Evolutionary conservation across 2,888 invertebrate species (phyloP).

Genomic region (Rhorus exstirpatorius): DNA sequence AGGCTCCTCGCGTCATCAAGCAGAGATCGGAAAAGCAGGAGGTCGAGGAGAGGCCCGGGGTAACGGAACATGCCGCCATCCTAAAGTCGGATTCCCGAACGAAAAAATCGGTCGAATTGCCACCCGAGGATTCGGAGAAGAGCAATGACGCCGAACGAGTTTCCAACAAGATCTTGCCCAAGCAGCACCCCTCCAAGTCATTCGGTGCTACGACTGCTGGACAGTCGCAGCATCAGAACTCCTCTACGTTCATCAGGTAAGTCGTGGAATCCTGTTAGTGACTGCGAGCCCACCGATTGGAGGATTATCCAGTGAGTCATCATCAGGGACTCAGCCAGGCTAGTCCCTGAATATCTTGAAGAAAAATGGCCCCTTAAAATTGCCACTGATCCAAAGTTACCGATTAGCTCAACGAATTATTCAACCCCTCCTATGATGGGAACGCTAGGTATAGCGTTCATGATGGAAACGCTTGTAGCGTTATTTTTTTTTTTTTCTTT

Average conservation of each 20-base stretch:
- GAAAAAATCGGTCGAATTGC: conserved; percentile 60
- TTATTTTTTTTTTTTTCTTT: too few relatives aligned
- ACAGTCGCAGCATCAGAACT: conserved; percentile 76
- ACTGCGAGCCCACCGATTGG: background rate
- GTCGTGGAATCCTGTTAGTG: background rate
- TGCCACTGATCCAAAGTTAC: too few relatives aligned
- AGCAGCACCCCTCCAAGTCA: conserved; percentile 77
- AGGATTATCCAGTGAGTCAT: too few relatives aligned
- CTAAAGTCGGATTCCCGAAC: conserved; percentile 64
- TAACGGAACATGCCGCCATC: conserved; percentile 20
- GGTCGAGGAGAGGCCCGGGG: conserved; percentile 23
- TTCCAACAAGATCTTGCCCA: conserved; percentile 67
- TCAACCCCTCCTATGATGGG: too few relatives aligned
- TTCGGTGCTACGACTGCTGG: conserved; percentile 71
- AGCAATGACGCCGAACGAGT: conserved; percentile 66
- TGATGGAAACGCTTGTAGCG: too few relatives aligned
- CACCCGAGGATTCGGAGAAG: conserved; percentile 18
- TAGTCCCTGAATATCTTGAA: too few relatives aligned
- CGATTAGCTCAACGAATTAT: too few relatives aligned
- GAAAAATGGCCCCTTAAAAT: too few relatives aligned
- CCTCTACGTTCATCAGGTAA: conserved; percentile 80
- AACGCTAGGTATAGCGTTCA: too few relatives aligned
- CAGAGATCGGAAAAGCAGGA: conserved; percentile 47
- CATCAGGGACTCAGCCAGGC: too few relatives aligned
- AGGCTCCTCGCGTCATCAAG: conserved; percentile 31